Evolutionary conservation across 1,140 invertebrate species (phyloP), one percentile per base, ranked within the genome.

Genomic region (Drosophila saltans): DNA sequence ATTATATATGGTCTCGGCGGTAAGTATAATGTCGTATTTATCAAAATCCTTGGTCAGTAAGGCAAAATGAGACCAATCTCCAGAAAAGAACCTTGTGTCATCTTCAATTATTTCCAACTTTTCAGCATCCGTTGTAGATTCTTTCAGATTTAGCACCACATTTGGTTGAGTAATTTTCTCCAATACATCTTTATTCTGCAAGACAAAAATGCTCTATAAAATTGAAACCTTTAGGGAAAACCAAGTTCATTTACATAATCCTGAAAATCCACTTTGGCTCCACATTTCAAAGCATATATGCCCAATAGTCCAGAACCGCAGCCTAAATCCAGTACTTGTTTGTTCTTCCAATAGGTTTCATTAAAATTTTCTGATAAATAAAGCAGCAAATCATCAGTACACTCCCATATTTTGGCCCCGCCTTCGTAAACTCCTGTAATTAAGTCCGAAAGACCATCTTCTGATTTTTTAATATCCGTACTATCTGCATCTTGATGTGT

Each of bases 1-100:
- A 93, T 97, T 98, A 83, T 98, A 98, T 82, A 98, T 98, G 1
- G 97, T 98, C 93, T 98, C 98, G 52, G 96, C 96, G 6, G 97
- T 97, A 2, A 98, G 93, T 81, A 98, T 98, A 24, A 95, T 85
- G 92, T 98, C 97, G 93, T 95, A 98, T 80, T 95, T 94, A 69
- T 93, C 79, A 28, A 83, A 66, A 45, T 94, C 85, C 52, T 81
- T 67, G 24, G 94, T 89, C 48, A 94, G 86, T 26, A 93, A 83
- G 21, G 92, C 74, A 80, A 97, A 96, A 26, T 94, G 94, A 24
- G 90, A 78, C 97, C 97, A 98, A 91, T 98, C 97, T 2, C 97
- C 97, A 69, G 94, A 94, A 91, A 95, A 97, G 93, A 96, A 97
- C 91, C 94, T 93, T 80, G 95, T 76, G 91, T 94, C 90, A 0